Base-by-base conservation (phyloP, 1,140 invertebrate species). In the Habropoda laboriosa region DNA sequence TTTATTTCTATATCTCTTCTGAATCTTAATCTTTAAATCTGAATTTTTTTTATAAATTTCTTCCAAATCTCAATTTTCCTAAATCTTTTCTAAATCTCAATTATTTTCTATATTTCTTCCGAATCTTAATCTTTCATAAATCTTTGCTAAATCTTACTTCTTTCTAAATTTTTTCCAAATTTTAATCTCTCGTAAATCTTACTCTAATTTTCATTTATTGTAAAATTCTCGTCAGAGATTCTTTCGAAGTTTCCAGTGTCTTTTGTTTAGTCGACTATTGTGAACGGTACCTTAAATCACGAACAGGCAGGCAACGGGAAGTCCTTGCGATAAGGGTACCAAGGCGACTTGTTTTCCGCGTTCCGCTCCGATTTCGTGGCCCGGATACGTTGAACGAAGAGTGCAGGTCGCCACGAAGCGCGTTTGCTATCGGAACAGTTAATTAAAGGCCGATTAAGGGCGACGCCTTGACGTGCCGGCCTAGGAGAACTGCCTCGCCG, bases 331-430 rank as follows among this genome's bases (percentile, higher is more conserved):
- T 85, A 83, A 80, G 55, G 67, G 45, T 63, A 47, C 73, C 81
- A 75, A 80, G 57, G 81, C 72, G 58, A 80, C 64, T 85, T 57
- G 57, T 80, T 83, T 85, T 83, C 64, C 76, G 70, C 55, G 67
- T 61, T 81, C 81, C 32, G 58, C n/a, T 42, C 79, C 57, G 81
- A 85, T 83, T 83, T 85, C 68, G 67, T 63, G 67, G 71, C 70
- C 82, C 79, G 55, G 40, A 51, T 71, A 70, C 40, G 53, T 68
- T 24, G 16, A 63, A 45, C 72, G 49, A 85, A 80, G 77, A 74
- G 30, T 40, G 35, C 64, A 38, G 45, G 21, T 42, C 30, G n/a
- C 55, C 16, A 24, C 16, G 30, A 16, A 13, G 3, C 53, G n/a
- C 75, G 30, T 38, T n/a, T 35, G 7, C 42, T 71, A 78, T 71